A percentile compares a stretch with the other conserved stretches of the same genome.
Evolutionary conservation across 2,113 vertebrate species (phyloP).

Genomic region (Carassius carassius): DNA sequence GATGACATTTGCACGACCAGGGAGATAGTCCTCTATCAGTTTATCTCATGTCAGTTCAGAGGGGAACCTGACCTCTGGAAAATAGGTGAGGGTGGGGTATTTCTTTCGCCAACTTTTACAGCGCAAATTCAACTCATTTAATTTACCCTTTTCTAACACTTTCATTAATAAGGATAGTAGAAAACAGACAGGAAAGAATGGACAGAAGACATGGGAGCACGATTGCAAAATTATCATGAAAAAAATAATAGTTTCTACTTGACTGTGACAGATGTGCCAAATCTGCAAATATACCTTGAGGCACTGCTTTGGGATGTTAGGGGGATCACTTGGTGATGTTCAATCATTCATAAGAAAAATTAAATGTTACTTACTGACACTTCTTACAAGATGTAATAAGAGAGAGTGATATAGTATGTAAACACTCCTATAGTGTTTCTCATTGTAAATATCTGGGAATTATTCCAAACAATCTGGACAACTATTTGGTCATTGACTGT

Average conservation of each 20-base stretch:
- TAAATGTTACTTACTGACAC: not conserved
- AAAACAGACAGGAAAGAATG: not conserved
- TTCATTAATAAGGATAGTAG: too few relatives aligned
- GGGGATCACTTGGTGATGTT: slow-evolving; percentile 1
- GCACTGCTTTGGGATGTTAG: slow-evolving; percentile 14
- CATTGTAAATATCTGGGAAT: slow-evolving; percentile 1
- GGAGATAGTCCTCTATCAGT: slow-evolving; percentile 16
- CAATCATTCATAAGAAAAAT: slow-evolving; percentile 13
- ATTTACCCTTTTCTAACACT: not conserved
- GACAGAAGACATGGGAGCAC: not conserved
- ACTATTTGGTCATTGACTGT: not conserved
- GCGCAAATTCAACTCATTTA: not conserved
- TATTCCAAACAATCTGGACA: not conserved
- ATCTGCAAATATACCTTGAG: not conserved
- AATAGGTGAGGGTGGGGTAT: too few relatives aligned
- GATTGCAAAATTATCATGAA: not conserved
- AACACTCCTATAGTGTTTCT: not conserved
- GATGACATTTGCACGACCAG: slow-evolving; percentile 32
- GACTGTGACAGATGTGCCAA: not conserved
- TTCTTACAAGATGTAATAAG: not conserved
- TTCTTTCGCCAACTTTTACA: not conserved
- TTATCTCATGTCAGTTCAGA: slow-evolving; percentile 19
- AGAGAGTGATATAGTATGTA: not conserved
- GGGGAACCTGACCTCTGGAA: not conserved
- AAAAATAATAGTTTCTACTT: not conserved